Evolutionary conservation across 1,140 invertebrate species (phyloP), one percentile per base, ranked within the genome.

Genomic region (Triops longicaudatus): DNA sequence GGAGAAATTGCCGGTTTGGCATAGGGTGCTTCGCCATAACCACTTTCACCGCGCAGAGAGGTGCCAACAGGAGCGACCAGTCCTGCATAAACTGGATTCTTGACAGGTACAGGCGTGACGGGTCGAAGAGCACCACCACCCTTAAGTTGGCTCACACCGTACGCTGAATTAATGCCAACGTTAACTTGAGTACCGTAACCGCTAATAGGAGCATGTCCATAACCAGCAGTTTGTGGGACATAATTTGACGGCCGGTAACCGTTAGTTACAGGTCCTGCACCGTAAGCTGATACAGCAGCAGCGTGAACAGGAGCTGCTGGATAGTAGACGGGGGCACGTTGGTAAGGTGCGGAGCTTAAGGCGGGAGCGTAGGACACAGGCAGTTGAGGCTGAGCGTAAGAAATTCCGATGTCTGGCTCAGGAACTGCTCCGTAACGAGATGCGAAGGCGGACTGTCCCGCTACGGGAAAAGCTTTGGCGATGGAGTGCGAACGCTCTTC

Each of bases 121-220:
- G 50, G 50, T 63, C 50, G 50, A 63, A 63, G 50, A 63, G 50
- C 50, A 22, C 50, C 50, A 22, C 50, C 50, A 22, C 50, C 50
- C 50, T 63, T 63, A 22, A 63, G 50, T n/a, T 17, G 14, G 50
- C 50, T 63, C 50, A 63, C 50, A 63, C 50, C 50, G 50, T 63
- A 63, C 9, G 50, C 50, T 5, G 50, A 63, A 63, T 63, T 63
- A 63, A 63, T 63, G 50, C 50, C 50, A 22, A 14, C 14, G 50
- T n/a, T 63, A 22, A 63, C 50, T 63, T 63, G 50, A 63, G 50
- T 63, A 63, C 50, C 50, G 50, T 63, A 63, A 63, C 50, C 50
- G 50, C 50, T 63, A 63, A 63, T 63, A 22, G 50, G 50, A n/a
- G 50, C 50, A n/a, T 63, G 50, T 63, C 50, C 50, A 9, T 63